Conservation (phyloP, 35 echinoderm and acorn worm species). For the Ptychodera flava region DNA sequence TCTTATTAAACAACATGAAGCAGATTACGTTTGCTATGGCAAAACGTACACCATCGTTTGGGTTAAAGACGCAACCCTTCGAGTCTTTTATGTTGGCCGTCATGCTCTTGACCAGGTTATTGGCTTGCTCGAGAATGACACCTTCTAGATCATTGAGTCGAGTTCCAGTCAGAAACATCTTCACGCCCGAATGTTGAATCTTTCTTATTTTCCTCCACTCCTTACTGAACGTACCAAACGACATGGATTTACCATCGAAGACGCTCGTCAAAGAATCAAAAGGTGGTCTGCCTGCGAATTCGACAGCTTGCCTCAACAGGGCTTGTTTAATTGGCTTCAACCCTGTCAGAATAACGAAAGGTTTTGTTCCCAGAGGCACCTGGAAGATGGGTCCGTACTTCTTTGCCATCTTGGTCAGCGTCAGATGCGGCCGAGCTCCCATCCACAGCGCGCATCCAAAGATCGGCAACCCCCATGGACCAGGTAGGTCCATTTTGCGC, state of each 20-base stretch:
- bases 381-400: slow-evolving; percentile 83
- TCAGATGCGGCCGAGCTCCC: slow-evolving; percentile 53
- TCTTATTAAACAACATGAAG: not conserved
- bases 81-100: not conserved
- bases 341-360: slow-evolving; percentile 82
- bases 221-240: slow-evolving; percentile 45
- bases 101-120: not conserved
- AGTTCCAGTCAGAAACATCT: slow-evolving; percentile 53
- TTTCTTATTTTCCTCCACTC: slow-evolving; percentile 64
- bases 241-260: slow-evolving; percentile 17
- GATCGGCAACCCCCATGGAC: slow-evolving; percentile 71
- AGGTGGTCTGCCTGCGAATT: slow-evolving; percentile 85
- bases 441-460: slow-evolving; percentile 69
- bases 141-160: slow-evolving; percentile 36
- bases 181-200: slow-evolving; percentile 32
- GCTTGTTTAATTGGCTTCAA: slow-evolving; percentile 67
- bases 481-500: slow-evolving; percentile 21
- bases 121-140: slow-evolving; percentile 36
- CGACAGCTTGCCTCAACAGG: slow-evolving; percentile 57
- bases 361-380: slow-evolving; percentile 75
- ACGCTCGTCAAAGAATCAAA: slow-evolving; percentile 45
- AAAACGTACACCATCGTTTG: not conserved
- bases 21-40: not conserved
- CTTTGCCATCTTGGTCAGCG: slow-evolving; percentile 37
- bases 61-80: not conserved